Evolutionary conservation across 2,113 vertebrate species (phyloP).

Genomic region (Amphiprion percula): DNA sequence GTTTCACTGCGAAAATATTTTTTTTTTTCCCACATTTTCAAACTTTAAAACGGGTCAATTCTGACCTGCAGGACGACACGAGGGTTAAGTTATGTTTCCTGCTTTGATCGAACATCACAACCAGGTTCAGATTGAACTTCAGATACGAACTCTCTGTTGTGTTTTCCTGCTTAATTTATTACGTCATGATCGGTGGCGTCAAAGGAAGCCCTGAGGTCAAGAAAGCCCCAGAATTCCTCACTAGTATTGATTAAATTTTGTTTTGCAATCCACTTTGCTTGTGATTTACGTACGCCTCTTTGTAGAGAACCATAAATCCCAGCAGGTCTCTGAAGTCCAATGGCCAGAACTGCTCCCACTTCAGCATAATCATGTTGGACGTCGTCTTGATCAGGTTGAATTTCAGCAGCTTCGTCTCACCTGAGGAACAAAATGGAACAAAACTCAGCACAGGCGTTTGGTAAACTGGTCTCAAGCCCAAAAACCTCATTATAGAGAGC

Average conservation of each 20-base stretch:
- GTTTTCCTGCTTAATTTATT: background rate
- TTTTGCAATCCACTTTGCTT: background rate
- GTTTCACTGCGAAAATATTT: too few relatives aligned
- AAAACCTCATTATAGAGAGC: background rate
- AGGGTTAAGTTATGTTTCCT: too few relatives aligned
- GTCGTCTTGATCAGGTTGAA: conserved; percentile 88
- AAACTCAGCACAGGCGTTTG: background rate
- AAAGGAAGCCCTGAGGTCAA: too few relatives aligned
- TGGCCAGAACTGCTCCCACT: conserved; percentile 95
- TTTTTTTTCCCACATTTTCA: too few relatives aligned
- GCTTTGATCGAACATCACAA: too few relatives aligned
- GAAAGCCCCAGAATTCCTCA: too few relatives aligned
- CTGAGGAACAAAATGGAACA: conserved; percentile 72
- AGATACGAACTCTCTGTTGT: background rate
- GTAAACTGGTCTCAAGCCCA: too few relatives aligned
- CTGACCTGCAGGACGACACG: too few relatives aligned
- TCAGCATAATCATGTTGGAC: conserved; percentile 91
- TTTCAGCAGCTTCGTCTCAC: conserved; percentile 92
- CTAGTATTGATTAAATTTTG: too few relatives aligned
- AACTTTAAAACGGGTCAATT: too few relatives aligned
- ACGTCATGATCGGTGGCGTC: background rate
- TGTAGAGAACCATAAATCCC: conserved; percentile 98
- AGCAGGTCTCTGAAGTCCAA: conserved; percentile 94
- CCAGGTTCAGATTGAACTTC: too few relatives aligned
- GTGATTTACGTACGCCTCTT: conserved; percentile 92